Percentiles rank a stretch among this genome's conserved stretches.
phyloP scores from a whole-genome alignment of 1,140 invertebrate genomes.

The Drosophila paulistorum region DNA sequence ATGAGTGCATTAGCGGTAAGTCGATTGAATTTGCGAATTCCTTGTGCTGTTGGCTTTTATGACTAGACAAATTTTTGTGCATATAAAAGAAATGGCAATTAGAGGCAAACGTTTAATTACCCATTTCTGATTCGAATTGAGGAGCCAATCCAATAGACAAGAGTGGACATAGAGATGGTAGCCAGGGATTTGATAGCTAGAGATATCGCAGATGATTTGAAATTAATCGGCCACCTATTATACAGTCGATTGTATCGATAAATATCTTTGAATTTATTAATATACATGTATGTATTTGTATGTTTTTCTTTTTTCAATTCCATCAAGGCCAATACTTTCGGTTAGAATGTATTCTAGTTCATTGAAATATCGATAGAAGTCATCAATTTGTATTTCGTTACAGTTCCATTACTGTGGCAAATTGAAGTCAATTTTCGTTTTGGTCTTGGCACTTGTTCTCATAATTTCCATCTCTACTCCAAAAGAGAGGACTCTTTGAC shows the following conservation, averaged over 20 bases:
- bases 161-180: conserved; percentile 29
- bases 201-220: no score
- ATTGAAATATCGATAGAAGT: no score
- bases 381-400: not conserved
- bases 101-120: conserved; percentile 69
- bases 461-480: conserved; percentile 10
- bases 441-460: conserved; percentile 9
- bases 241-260: no score
- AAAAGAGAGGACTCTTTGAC: not conserved
- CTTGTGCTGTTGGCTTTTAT: conserved; percentile 50
- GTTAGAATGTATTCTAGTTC: no score
- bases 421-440: not conserved
- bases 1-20: conserved; percentile 66
- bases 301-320: no score
- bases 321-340: no score
- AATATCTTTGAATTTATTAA: no score
- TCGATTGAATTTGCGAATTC: conserved; percentile 57
- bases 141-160: conserved; percentile 14
- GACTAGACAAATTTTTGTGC: conserved; percentile 64
- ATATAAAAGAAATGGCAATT: conserved; percentile 64
- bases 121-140: conserved; percentile 21
- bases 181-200: not conserved
- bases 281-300: not conserved
- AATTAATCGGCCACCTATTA: no score
- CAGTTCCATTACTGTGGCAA: not conserved